Evolutionary conservation across 2,888 invertebrate genomes (phyloP).

Genomic region (Aplocera efformata): DNA sequence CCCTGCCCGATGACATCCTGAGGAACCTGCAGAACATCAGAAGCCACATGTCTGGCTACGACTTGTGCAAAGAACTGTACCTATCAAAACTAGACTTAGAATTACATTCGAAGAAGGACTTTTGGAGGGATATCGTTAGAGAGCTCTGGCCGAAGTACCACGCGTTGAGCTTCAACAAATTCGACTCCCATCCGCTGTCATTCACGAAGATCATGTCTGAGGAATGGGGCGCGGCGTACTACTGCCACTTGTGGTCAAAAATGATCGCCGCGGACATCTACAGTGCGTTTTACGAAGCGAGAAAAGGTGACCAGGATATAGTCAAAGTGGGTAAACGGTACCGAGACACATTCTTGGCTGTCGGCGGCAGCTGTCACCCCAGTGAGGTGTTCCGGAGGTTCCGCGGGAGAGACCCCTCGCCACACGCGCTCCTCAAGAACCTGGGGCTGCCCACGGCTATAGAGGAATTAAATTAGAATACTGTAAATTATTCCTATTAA

Average conservation of each 20-base stretch:
- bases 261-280: slow-evolving; percentile 95
- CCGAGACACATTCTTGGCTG: slow-evolving; percentile 89
- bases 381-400: slow-evolving; percentile 94
- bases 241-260: slow-evolving; percentile 90
- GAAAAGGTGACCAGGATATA: slow-evolving; percentile 72
- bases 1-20: slow-evolving; percentile 83
- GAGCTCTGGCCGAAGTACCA: slow-evolving; percentile 91
- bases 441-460: slow-evolving; percentile 74
- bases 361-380: slow-evolving; percentile 90
- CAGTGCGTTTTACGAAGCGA: slow-evolving; percentile 89
- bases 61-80: slow-evolving; percentile 91
- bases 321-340: slow-evolving; percentile 85
- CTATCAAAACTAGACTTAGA: slow-evolving; percentile 90
- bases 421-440: slow-evolving; percentile 87
- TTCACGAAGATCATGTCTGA: slow-evolving; percentile 91
- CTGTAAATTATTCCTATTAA: slow-evolving; percentile 40
- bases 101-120: slow-evolving; percentile 86
- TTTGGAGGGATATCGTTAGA: slow-evolving; percentile 91
- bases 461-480: slow-evolving; percentile 58
- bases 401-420: slow-evolving; percentile 94
- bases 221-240: slow-evolving; percentile 93
- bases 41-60: slow-evolving; percentile 88
- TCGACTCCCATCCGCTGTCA: slow-evolving; percentile 92
- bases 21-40: slow-evolving; percentile 82
- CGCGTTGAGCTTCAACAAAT: slow-evolving; percentile 86